These are phyloP conservation scores for Halichondria panicea DNA, from an alignment of 37 sponge, comb jelly and placozoan species.

Conservation along the genomic window DNA sequence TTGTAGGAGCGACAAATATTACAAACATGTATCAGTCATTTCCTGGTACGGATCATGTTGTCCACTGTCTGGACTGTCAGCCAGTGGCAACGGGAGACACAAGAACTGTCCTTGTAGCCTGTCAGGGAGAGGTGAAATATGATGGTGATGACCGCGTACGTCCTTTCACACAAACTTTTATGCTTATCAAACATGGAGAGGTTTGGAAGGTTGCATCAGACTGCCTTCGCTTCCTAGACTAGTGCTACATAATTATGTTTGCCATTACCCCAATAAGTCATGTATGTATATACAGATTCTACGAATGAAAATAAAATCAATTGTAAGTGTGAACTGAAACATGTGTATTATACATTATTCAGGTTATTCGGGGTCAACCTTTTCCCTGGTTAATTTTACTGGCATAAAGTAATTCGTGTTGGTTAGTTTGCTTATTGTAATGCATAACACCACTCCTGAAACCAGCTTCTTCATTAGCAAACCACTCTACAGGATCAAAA, in stretches of 20 bases:
- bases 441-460: slow-evolving; percentile 10
- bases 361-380: no score
- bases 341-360: no score
- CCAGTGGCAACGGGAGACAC: slow-evolving; percentile 41
- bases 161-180: slow-evolving; percentile 60
- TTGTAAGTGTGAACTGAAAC: no score
- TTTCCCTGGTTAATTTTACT: no score
- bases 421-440: neutral
- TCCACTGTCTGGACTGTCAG: slow-evolving; percentile 69
- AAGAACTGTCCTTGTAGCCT: slow-evolving; percentile 50
- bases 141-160: slow-evolving; percentile 32
- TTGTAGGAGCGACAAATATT: slow-evolving; percentile 43
- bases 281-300: neutral
- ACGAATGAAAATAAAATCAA: neutral
- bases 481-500: slow-evolving; percentile 54
- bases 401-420: no score
- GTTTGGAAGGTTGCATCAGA: slow-evolving; percentile 80
- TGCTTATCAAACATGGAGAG: slow-evolving; percentile 61
- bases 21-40: slow-evolving; percentile 65
- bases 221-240: slow-evolving; percentile 69
- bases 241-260: no score
- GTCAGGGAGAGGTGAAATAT: slow-evolving; percentile 62
- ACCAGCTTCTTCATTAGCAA: slow-evolving; percentile 24
- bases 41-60: slow-evolving; percentile 48
- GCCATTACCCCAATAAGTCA: neutral